phyloP scores from a whole-genome alignment of 1,140 invertebrate genomes.

The Drosophila truncata region DNA sequence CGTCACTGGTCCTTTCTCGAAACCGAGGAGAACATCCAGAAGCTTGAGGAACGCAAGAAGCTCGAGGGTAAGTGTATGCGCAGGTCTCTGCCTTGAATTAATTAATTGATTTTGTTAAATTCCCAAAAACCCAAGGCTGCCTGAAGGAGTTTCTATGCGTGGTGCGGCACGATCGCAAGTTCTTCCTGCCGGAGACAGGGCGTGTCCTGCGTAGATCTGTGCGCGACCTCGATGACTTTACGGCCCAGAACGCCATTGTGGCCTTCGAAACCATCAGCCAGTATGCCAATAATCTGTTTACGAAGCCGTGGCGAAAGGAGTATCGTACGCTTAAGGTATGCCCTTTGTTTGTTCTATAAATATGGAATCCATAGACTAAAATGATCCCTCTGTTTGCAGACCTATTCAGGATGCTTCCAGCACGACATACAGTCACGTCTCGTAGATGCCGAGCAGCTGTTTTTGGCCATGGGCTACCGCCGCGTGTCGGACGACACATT shows the following conservation, averaged over 20 bases:
- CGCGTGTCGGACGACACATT: conserved; percentile 85
- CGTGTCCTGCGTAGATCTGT: conserved; percentile 91
- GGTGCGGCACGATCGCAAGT: conserved; percentile 93
- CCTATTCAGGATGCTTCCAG: conserved; percentile 94
- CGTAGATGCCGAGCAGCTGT: conserved; percentile 90
- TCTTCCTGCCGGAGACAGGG: conserved; percentile 90
- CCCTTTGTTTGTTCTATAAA: not conserved
- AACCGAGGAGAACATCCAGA: conserved; percentile 91
- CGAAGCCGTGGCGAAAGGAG: conserved; percentile 95
- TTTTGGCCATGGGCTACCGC: conserved; percentile 93
- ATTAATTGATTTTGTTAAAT: not conserved
- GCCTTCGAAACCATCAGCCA: conserved; percentile 94
- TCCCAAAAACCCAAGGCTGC: conserved; percentile 86
- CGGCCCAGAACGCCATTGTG: conserved; percentile 91
- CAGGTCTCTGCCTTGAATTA: not conserved
- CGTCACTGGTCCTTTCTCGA: conserved; percentile 91
- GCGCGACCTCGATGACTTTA: conserved; percentile 90
- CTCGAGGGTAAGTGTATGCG: conserved; percentile 88
- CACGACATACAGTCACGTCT: conserved; percentile 93
- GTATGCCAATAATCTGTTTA: conserved; percentile 93
- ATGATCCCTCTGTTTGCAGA: conserved; percentile 86
- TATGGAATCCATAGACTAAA: not conserved
- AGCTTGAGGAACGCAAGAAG: conserved; percentile 90
- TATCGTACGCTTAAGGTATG: conserved; percentile 91
- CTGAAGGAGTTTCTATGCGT: conserved; percentile 92